Conservation (phyloP, 2,113 vertebrate species). For the Paedocypris sp. region DNA sequence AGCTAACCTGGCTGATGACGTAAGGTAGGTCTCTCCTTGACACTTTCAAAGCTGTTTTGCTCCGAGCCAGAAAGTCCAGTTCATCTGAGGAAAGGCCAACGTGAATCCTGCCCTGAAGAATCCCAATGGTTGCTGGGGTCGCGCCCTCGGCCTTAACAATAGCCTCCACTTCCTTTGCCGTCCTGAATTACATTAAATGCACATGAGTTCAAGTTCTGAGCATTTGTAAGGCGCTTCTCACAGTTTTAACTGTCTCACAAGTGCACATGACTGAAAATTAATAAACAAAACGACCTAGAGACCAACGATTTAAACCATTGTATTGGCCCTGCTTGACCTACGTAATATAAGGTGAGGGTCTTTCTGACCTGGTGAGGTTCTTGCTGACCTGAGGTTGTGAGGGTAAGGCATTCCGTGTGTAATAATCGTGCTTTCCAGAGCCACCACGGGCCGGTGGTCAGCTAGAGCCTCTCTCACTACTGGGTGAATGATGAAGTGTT, state of each 20-base stretch:
- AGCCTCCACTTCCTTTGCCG: constrained; percentile 73
- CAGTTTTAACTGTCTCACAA: no score
- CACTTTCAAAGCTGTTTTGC: constrained; percentile 63
- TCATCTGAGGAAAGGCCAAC: constrained; percentile 69
- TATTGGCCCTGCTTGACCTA: no score
- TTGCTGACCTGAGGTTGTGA: constrained; percentile 81
- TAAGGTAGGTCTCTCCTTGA: constrained; percentile 79
- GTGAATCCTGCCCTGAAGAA: constrained; percentile 66
- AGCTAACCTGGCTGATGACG: constrained; percentile 68
- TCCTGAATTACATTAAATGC: constrained; percentile 49
- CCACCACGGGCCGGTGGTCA: constrained; percentile 68
- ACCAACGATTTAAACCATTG: no score
- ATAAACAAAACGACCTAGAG: no score
- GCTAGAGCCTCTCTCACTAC: constrained; percentile 64
- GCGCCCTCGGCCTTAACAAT: constrained; percentile 66
- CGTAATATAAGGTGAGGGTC: no score
- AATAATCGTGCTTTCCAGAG: constrained; percentile 81
- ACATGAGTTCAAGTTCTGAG: no score
- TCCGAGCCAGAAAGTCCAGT: constrained; percentile 63
- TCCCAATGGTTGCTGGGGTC: constrained; percentile 71
- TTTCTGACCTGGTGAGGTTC: no score
- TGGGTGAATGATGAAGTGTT: constrained; percentile 64
- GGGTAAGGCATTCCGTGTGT: constrained; percentile 87
- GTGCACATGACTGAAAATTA: no score
- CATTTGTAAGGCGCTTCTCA: no score